Evolutionary conservation across 2,113 vertebrate species (phyloP).

Genomic region (Pleuronectes platessa): DNA sequence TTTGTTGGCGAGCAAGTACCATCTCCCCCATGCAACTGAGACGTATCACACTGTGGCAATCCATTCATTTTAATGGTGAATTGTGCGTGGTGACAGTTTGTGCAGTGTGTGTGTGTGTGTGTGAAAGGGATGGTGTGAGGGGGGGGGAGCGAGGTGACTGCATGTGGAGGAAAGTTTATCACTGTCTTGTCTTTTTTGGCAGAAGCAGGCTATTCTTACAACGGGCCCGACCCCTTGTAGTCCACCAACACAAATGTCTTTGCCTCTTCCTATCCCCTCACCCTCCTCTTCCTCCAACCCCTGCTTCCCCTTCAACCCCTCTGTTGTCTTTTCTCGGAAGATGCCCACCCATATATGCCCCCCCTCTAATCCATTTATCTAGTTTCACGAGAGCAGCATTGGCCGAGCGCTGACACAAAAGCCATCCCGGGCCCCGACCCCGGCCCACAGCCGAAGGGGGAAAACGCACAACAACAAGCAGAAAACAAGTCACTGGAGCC

Average conservation of each 20-base stretch:
- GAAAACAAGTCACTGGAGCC: constrained; percentile 70
- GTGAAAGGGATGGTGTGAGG: constrained; percentile 52
- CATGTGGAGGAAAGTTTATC: constrained; percentile 89
- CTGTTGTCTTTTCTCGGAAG: constrained; percentile 86
- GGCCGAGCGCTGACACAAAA: constrained; percentile 84
- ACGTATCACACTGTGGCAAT: constrained; percentile 85
- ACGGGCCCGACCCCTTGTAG: constrained; percentile 77
- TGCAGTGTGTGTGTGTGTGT: constrained; percentile 42
- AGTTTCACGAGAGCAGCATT: constrained; percentile 80
- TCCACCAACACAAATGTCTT: constrained; percentile 82
- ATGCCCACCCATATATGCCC: constrained; percentile 84
- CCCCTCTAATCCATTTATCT: constrained; percentile 88
- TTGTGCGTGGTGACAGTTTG: constrained; percentile 74
- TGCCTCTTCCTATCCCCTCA: constrained; percentile 58
- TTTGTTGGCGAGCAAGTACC: constrained; percentile 83
- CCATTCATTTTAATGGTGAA: constrained; percentile 89
- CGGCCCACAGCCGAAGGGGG: constrained; percentile 49
- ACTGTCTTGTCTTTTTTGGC: constrained; percentile 88
- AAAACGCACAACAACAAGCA: constrained; percentile 56
- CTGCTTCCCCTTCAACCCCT: constrained; percentile 70
- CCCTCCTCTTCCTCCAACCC: constrained; percentile 42
- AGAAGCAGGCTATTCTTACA: constrained; percentile 84
- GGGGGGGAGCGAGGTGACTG: constrained; percentile 75
- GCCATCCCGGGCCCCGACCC: constrained; percentile 40
- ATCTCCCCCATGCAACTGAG: constrained; percentile 83